Percentiles rank a stretch among this genome's conserved stretches.
Conservation (phyloP, 1,140 invertebrate genomes). For the Vanessa atalanta region DNA sequence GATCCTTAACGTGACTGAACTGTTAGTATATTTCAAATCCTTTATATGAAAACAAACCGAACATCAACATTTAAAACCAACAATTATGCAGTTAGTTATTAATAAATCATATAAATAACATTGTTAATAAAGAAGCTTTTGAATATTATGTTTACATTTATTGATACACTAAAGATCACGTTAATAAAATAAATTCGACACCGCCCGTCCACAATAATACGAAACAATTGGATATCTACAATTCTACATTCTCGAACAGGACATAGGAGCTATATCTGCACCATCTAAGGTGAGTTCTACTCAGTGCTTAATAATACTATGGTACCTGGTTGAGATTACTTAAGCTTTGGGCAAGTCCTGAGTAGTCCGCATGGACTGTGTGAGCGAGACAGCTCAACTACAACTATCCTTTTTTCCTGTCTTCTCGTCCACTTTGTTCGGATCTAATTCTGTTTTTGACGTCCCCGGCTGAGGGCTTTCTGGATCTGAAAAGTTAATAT, state of each 20-base stretch:
- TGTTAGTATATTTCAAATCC: background rate
- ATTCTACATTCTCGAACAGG: constrained; percentile 33
- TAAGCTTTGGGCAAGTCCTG: constrained; percentile 72
- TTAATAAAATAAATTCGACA: constrained; percentile 39
- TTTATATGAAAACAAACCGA: background rate
- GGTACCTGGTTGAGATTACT: constrained; percentile 74
- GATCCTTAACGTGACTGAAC: too few relatives aligned
- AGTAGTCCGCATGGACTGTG: constrained; percentile 49
- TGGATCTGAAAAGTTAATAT: constrained; percentile 50
- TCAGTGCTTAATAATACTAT: constrained; percentile 68
- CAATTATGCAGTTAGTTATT: background rate
- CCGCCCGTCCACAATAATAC: constrained; percentile 13
- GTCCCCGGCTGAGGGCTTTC: constrained; percentile 60
- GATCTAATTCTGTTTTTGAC: constrained; percentile 58
- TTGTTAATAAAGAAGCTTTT: constrained; percentile 3
- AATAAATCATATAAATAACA: background rate
- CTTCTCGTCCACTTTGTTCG: constrained; percentile 51
- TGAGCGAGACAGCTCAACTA: constrained; percentile 67
- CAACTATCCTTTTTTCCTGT: constrained; percentile 58
- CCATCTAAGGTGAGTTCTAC: constrained; percentile 53
- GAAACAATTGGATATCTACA: constrained; percentile 17
- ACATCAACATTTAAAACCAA: background rate
- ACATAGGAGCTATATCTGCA: constrained; percentile 48
- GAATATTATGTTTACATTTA: background rate
- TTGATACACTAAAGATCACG: constrained; percentile 3